phyloP scores from a whole-genome alignment of 2,113 vertebrate genomes.

The Sminthopsis crassicaudata region DNA sequence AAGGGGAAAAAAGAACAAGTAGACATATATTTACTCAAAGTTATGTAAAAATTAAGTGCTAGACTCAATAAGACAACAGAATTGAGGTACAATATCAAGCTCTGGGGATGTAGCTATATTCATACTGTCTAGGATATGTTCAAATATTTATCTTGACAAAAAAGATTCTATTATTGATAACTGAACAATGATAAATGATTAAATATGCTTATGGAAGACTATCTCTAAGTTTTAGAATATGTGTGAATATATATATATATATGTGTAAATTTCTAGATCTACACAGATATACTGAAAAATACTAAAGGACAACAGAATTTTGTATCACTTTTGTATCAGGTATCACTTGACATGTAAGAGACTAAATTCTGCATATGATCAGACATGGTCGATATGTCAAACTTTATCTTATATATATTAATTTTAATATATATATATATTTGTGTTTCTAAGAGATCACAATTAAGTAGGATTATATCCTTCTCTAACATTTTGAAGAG shows the following conservation, averaged over 20 bases:
- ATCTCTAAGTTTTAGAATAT: background rate
- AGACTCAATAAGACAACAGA: slow-evolving; percentile 43
- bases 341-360: background rate
- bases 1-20: slow-evolving; percentile 41
- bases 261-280: background rate
- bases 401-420: too few species aligned
- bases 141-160: background rate
- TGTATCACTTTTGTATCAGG: background rate
- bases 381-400: background rate
- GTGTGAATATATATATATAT: too few species aligned
- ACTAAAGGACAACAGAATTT: background rate
- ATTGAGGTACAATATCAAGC: slow-evolving; percentile 5
- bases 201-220: background rate
- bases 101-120: background rate
- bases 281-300: rapidly evolving
- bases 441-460: background rate
- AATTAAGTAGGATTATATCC: background rate
- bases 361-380: background rate
- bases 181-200: slow-evolving; percentile 37
- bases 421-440: too few species aligned
- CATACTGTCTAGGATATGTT: background rate
- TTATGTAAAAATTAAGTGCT: background rate
- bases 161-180: background rate
- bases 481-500: background rate
- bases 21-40: slow-evolving; percentile 51